Base-by-base conservation (phyloP, 2,113 vertebrate species). In the Steatornis caripensis region DNA sequence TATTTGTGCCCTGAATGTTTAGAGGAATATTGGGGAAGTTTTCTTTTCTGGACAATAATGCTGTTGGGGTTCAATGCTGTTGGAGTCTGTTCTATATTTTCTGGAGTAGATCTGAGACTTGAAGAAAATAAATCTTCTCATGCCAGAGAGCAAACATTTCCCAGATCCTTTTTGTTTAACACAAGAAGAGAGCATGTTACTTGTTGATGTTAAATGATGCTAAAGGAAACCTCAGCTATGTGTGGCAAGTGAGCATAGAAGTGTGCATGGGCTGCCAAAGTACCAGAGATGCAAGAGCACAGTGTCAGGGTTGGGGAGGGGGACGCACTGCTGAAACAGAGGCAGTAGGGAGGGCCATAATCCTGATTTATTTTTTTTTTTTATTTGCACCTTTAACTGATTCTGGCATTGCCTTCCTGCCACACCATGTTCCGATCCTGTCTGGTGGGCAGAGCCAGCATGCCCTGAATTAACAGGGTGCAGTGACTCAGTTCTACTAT, bases 71-170 rank as follows among this genome's bases (percentile, higher is more conserved):
- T 94, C 30, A 55, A 72, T 95, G 81, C 92, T 92, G 76, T 90
- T 92, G 80, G 86, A 95, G 92, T 87, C 78, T 92, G 91, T 97
- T 96, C 88, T 92, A 46, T 96, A 75, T 93, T 96, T 95, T 96
- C 92, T 97, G 94, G 83, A 96, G 62, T 96, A 95, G 85, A 90
- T 95, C 76, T 89, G 95, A 97, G 93, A 95, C 83, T 90, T 92
- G 90, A 96, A 95, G 95, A 96, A 95, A 97, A 98, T 97, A 97
- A 97, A 97, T 97, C 91, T 95, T 97, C 91, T 96, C 80, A 76
- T 96, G 92, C 81, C 89, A 79, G 94, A 96, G 92, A 97, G 97
- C 76, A 95, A 97, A 87, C 71, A 95, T 36, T 96, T 94, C 96
- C 95, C 89, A 92, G 95, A 93, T 94, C 64, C 87, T 96, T 96